Percentiles rank a stretch among this genome's conserved stretches.
Evolutionary conservation across 2,113 vertebrate genomes (phyloP).

Genomic region (Toxotes chatareus): DNA sequence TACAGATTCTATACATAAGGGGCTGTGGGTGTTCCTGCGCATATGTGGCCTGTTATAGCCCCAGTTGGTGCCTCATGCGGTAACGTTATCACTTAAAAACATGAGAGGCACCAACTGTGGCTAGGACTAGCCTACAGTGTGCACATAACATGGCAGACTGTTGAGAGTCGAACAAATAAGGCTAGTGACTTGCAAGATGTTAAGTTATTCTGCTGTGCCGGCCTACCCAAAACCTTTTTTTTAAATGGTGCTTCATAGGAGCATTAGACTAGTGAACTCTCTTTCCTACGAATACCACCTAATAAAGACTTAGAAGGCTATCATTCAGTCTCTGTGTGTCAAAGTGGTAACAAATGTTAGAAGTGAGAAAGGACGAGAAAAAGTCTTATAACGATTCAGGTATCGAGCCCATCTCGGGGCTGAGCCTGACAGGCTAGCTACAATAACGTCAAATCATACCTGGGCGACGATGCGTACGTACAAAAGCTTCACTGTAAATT

Average conservation of each 20-base stretch:
- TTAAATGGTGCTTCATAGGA: too few relatives aligned
- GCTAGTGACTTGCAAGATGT: background rate
- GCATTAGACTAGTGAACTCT: background rate
- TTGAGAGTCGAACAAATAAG: too few relatives aligned
- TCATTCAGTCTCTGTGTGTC: background rate
- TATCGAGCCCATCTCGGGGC: background rate
- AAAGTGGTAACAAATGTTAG: background rate
- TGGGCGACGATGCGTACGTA: too few relatives aligned
- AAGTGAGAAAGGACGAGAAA: background rate
- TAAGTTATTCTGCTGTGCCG: background rate
- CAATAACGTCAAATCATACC: background rate
- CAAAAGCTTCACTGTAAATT: too few relatives aligned
- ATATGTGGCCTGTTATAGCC: too few relatives aligned
- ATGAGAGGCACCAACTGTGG: background rate
- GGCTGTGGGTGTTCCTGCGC: background rate
- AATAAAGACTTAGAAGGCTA: background rate
- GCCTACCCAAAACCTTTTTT: background rate
- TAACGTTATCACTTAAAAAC: background rate
- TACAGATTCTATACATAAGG: background rate
- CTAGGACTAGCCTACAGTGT: background rate
- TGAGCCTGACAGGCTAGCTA: conserved; percentile 5
- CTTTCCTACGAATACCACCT: background rate
- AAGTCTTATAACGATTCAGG: too few relatives aligned
- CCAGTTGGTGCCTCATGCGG: background rate
- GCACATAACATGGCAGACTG: background rate